Conservation (phyloP, 2,888 invertebrate species). For the Sphaeridia pumilis region DNA sequence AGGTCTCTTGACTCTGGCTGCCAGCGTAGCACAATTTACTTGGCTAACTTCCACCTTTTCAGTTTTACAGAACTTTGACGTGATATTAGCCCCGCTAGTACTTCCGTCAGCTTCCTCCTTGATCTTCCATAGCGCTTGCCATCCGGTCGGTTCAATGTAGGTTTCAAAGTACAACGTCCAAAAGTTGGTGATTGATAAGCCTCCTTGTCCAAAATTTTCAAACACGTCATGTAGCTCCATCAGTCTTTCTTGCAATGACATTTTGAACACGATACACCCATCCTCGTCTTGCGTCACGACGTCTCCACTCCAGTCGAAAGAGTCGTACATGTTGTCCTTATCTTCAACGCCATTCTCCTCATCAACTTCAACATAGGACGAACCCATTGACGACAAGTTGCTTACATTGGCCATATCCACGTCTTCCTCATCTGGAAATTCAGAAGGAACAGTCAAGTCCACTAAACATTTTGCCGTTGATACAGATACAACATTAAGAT, state of each 20-base stretch:
- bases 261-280: conserved; percentile 7
- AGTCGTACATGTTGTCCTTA: conserved; percentile 6
- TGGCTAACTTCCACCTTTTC: conserved; percentile 9
- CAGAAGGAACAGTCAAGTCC: too few species aligned
- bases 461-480: neutral
- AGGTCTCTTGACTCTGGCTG: conserved; percentile 1
- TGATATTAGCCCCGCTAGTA: too few species aligned
- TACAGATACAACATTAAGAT: neutral
- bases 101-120: neutral
- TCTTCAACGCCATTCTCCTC: neutral
- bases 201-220: conserved; percentile 9
- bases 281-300: conserved; percentile 6
- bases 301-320: conserved; percentile 1
- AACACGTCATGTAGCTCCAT: conserved; percentile 7
- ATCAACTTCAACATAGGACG: conserved; percentile 3
- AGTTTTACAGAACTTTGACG: neutral
- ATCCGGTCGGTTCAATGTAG: conserved; percentile 9
- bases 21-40: conserved; percentile 8
- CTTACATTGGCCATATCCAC: conserved; percentile 5
- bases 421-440: conserved; percentile 2
- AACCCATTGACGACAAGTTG: conserved; percentile 1
- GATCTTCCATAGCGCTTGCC: conserved; percentile 4
- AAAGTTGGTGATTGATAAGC: conserved; percentile 3
- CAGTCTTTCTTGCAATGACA: conserved; percentile 9
- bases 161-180: conserved; percentile 11